Percentiles rank a stretch among this genome's conserved stretches.
phyloP scores from a whole-genome alignment of 2,113 vertebrate species.

The Vulpes ferrilata region DNA sequence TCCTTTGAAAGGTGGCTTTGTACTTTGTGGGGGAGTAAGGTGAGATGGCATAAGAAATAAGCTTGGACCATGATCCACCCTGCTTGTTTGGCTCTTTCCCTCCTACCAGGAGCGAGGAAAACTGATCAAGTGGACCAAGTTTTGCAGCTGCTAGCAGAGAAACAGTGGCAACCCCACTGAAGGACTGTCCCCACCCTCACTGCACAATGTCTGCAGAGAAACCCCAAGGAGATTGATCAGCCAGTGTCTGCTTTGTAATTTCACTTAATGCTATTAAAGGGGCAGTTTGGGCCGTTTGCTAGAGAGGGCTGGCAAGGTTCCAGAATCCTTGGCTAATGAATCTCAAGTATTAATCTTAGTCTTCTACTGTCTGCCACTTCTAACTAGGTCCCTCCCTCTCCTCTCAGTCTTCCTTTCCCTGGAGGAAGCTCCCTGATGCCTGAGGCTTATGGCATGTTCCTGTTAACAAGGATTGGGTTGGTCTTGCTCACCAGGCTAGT shows the following conservation, averaged over 20 bases:
- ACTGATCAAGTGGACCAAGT: background rate
- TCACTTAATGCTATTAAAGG: constrained; percentile 86
- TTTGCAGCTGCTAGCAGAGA: background rate
- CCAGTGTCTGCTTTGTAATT: constrained; percentile 82
- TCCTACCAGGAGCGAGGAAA: background rate
- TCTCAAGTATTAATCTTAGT: constrained; percentile 86
- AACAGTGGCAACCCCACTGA: fast-evolving
- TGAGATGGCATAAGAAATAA: background rate
- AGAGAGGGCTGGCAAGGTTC: constrained; percentile 74
- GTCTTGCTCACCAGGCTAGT: background rate
- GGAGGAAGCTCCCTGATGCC: constrained; percentile 50
- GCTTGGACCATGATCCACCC: background rate
- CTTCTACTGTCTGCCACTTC: constrained; percentile 72
- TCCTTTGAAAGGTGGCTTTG: background rate
- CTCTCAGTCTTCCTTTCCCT: constrained; percentile 5
- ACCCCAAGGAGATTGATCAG: constrained; percentile 83
- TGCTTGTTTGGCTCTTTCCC: background rate
- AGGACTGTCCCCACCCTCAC: background rate
- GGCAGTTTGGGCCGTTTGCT: constrained; percentile 83
- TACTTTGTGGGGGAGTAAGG: background rate
- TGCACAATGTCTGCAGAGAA: constrained; percentile 54
- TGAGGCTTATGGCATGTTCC: background rate
- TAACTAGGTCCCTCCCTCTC: constrained; percentile 6
- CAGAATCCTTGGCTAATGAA: constrained; percentile 85
- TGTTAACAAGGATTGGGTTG: background rate